phyloP scores from a whole-genome alignment of 2,797 vertebrate species.

The Apogon talboti region DNA sequence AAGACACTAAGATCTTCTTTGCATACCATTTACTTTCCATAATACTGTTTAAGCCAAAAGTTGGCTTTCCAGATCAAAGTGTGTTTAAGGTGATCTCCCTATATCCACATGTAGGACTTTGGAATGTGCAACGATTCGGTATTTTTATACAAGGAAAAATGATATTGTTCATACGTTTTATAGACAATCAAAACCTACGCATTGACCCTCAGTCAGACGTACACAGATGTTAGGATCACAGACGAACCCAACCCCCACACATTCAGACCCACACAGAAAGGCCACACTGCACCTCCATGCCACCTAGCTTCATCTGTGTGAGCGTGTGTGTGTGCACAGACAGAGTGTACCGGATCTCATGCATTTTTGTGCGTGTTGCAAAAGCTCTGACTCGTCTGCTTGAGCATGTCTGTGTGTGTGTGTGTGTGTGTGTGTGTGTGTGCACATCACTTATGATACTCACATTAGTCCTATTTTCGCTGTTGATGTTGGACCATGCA shows the following conservation, averaged over 20 bases:
- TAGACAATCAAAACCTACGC: background rate
- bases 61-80: too few relatives aligned
- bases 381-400: constrained; percentile 12
- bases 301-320: background rate
- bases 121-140: too few relatives aligned
- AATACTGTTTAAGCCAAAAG: too few relatives aligned
- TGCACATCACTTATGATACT: constrained; percentile 47
- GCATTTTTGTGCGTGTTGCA: constrained; percentile 25
- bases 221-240: background rate
- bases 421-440: constrained; percentile 48
- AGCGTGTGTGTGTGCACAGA: constrained; percentile 2
- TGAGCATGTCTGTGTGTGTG: constrained; percentile 7
- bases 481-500: constrained; percentile 65
- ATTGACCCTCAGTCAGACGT: background rate
- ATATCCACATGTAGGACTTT: too few relatives aligned
- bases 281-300: background rate
- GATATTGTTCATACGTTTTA: background rate
- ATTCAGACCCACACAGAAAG: constrained; percentile 20
- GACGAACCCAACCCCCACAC: constrained; percentile 2
- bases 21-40: too few relatives aligned
- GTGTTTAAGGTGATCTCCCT: too few relatives aligned
- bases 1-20: too few relatives aligned
- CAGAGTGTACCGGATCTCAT: background rate
- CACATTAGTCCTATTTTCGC: constrained; percentile 64
- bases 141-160: background rate